A percentile compares a stretch with the other conserved stretches of the same genome.
These are phyloP conservation scores for Charadrius vociferus DNA, from an alignment of 2,113 vertebrate genomes.

Conservation along the genomic window DNA sequence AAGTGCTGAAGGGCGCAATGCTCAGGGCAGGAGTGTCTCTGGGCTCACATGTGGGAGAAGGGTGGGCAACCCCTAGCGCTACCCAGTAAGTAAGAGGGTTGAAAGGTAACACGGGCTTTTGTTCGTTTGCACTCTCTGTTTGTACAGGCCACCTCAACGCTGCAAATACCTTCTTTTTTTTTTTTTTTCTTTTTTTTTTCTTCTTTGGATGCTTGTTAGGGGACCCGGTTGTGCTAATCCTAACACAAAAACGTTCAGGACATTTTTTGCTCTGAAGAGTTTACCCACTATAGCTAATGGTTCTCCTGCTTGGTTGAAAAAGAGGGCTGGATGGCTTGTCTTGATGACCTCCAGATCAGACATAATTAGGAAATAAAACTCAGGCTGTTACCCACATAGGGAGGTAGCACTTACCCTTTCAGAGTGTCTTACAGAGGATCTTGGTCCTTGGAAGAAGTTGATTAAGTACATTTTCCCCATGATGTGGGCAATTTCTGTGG, in stretches of 20 bases:
- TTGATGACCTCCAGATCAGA: not conserved
- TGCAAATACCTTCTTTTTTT: not conserved
- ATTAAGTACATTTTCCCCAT: not conserved
- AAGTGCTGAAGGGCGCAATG: slow-evolving; percentile 36
- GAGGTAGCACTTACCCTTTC: not conserved
- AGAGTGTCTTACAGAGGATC: not conserved
- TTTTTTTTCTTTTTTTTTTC: not conserved
- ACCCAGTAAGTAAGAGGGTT: not conserved
- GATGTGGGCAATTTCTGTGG: not conserved
- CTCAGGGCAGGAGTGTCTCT: slow-evolving; percentile 29
- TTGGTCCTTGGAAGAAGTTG: not conserved
- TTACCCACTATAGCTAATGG: not conserved
- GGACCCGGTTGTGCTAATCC: not conserved
- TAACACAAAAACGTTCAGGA: not conserved
- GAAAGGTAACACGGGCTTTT: slow-evolving; percentile 2
- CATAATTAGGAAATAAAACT: not conserved
- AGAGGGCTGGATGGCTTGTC: not conserved
- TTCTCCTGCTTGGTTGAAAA: not conserved
- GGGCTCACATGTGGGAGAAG: slow-evolving; percentile 39
- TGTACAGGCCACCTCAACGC: not conserved
- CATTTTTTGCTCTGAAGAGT: not conserved
- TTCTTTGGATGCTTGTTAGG: not conserved
- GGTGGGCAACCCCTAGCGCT: slow-evolving; percentile 19
- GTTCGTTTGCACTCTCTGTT: not conserved
- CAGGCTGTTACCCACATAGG: not conserved